Evolutionary conservation across 2,888 invertebrate genomes (phyloP).

Genomic region (Zhengitettix transpicula): DNA sequence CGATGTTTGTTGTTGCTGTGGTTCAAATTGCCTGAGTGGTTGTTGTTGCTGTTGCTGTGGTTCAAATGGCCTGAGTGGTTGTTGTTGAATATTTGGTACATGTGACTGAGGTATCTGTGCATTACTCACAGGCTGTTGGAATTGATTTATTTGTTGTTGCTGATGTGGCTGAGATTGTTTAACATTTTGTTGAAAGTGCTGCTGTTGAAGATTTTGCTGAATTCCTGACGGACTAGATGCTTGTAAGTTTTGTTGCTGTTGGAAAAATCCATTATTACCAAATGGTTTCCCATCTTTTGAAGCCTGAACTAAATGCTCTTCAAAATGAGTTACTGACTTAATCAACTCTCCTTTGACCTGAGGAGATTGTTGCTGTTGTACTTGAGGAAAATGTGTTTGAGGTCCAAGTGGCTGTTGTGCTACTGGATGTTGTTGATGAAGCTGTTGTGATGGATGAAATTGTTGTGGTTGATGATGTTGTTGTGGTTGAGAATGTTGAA

Average conservation of each 20-base stretch:
- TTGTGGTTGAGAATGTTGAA: no score
- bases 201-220: constrained; percentile 3
- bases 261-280: background rate
- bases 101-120: constrained; percentile 9
- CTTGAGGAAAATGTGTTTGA: no score
- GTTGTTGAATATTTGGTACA: constrained; percentile 7
- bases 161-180: constrained; percentile 19
- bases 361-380: no score
- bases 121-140: constrained; percentile 12
- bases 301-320: no score
- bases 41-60: constrained; percentile 22
- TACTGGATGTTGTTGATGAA: no score
- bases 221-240: background rate
- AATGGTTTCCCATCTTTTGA: no score
- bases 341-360: no score
- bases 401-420: no score
- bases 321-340: no score
- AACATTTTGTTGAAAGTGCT: constrained; percentile 10
- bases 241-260: background rate
- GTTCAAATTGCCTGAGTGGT: constrained; percentile 18
- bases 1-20: constrained; percentile 21
- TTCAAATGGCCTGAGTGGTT: constrained; percentile 19
- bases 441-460: no score
- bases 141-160: constrained; percentile 19
- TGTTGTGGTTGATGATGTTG: no score